Conservation (phyloP, 1,140 invertebrate genomes). For the Caenorhabditis tropicalis region DNA sequence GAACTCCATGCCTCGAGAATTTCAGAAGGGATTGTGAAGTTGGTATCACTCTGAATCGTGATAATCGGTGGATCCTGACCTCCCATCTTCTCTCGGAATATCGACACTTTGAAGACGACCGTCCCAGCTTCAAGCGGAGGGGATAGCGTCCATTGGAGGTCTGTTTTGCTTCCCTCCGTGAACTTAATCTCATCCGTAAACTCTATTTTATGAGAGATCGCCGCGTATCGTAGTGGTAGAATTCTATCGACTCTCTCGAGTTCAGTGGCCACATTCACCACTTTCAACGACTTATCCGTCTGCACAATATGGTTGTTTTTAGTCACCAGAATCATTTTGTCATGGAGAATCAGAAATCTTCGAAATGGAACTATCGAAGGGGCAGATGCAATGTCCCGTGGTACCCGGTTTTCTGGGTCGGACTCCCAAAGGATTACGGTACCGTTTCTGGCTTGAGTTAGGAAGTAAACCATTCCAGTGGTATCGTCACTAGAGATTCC, state of each 20-base stretch:
- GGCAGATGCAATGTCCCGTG: constrained; percentile 52
- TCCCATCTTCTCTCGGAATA: constrained; percentile 66
- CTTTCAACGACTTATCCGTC: constrained; percentile 61
- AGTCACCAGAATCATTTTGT: constrained; percentile 66
- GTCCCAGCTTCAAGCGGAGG: background rate
- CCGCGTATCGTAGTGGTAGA: constrained; percentile 43
- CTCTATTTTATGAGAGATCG: constrained; percentile 28
- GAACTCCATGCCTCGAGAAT: constrained; percentile 66
- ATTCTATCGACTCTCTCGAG: constrained; percentile 56
- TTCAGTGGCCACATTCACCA: constrained; percentile 63
- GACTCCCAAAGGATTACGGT: constrained; percentile 58
- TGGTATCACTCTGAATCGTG: constrained; percentile 41
- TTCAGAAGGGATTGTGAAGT: constrained; percentile 57
- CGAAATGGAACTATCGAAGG: constrained; percentile 57
- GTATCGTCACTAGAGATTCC: constrained; percentile 65
- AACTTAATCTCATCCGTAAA: constrained; percentile 17
- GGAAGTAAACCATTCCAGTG: constrained; percentile 55
- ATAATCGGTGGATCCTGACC: constrained; percentile 62
- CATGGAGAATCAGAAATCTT: constrained; percentile 62
- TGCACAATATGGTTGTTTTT: constrained; percentile 63
- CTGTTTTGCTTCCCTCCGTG: constrained; percentile 25
- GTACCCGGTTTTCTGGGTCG: constrained; percentile 33
- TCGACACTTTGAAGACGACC: constrained; percentile 55
- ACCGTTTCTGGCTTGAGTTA: constrained; percentile 59
- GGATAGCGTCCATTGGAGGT: background rate